Evolutionary conservation across 2,113 vertebrate genomes (phyloP).

Genomic region (Alaudala cheleensis): DNA sequence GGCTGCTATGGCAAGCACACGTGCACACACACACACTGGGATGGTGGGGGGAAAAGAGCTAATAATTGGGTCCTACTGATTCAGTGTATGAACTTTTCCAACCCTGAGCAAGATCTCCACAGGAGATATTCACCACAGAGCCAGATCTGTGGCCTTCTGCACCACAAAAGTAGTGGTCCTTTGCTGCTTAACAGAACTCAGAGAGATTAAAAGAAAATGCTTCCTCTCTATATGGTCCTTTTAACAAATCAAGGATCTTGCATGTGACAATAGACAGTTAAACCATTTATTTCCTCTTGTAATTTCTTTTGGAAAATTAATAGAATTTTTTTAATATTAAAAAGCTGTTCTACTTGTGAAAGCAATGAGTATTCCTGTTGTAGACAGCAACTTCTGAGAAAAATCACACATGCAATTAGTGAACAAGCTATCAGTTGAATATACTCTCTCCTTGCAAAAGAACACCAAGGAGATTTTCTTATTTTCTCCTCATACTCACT

Average conservation of each 20-base stretch:
- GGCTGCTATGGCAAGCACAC: background rate
- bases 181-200: slow-evolving; percentile 40
- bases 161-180: slow-evolving; percentile 38
- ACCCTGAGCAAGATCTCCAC: slow-evolving; percentile 46
- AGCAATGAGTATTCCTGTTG: background rate
- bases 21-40: background rate
- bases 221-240: slow-evolving; percentile 12
- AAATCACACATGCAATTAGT: background rate
- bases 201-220: slow-evolving; percentile 57
- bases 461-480: background rate
- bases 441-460: background rate
- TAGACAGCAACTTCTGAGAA: background rate
- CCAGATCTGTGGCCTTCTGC: slow-evolving; percentile 56
- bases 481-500: background rate
- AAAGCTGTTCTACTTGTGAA: background rate
- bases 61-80: slow-evolving; percentile 57
- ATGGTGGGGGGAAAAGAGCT: background rate
- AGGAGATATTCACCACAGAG: slow-evolving; percentile 42
- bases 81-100: slow-evolving; percentile 36
- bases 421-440: background rate
- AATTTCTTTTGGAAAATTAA: background rate
- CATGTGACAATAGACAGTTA: slow-evolving; percentile 18
- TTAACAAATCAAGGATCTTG: slow-evolving; percentile 49
- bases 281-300: background rate
- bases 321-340: slow-evolving; percentile 5